Conservation (phyloP, 1,140 invertebrate genomes). For the Drosophila santomea region DNA sequence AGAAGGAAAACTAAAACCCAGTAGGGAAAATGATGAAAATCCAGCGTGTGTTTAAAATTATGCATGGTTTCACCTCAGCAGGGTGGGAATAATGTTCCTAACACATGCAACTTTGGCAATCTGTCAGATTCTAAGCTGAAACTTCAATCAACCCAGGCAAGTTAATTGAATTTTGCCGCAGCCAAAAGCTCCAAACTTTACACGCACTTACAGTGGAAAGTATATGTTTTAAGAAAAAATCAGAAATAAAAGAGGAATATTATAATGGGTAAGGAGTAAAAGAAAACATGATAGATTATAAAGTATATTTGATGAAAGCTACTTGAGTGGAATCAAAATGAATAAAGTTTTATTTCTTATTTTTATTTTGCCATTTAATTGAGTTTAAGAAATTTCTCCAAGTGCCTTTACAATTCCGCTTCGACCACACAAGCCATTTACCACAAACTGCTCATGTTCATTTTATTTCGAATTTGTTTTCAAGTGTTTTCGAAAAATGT, state of each 20-base stretch:
- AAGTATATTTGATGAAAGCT: not conserved
- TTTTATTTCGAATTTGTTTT: slow-evolving; percentile 49
- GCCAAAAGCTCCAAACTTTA: slow-evolving; percentile 29
- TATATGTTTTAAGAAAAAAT: too few relatives aligned
- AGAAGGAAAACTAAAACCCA: not conserved
- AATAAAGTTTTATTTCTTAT: not conserved
- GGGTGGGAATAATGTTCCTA: slow-evolving; percentile 9
- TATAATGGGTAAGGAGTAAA: too few relatives aligned
- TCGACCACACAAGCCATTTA: not conserved
- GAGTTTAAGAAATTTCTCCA: not conserved
- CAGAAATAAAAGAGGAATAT: too few relatives aligned
- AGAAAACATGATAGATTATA: not conserved
- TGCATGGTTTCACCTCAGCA: not conserved
- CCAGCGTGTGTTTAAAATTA: slow-evolving; percentile 17
- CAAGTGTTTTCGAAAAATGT: slow-evolving; percentile 53
- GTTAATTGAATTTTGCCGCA: slow-evolving; percentile 66
- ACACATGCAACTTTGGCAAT: slow-evolving; percentile 30
- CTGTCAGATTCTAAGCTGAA: slow-evolving; percentile 39
- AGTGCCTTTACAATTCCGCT: not conserved
- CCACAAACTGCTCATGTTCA: slow-evolving; percentile 40
- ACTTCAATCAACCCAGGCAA: slow-evolving; percentile 57
- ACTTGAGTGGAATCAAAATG: not conserved
- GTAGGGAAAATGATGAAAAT: not conserved
- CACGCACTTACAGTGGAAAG: slow-evolving; percentile 15
- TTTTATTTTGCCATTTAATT: too few relatives aligned